A percentile compares a stretch with the other conserved stretches of the same genome.
These are phyloP conservation scores for Lithophane socia DNA, from an alignment of 2,888 invertebrate genomes.

Conservation along the genomic window DNA sequence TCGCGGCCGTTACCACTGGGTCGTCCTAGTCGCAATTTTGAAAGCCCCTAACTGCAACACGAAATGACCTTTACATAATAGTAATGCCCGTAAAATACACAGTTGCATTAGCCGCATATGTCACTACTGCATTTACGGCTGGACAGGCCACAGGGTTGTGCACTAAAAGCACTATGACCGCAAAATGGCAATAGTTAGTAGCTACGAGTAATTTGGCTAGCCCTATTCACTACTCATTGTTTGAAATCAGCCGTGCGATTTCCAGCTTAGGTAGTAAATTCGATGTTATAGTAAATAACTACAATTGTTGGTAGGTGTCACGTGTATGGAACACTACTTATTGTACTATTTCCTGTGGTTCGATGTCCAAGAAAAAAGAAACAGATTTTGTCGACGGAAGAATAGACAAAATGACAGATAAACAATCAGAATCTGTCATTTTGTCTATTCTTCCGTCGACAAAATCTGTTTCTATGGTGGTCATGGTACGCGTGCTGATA, in stretches of 20 bases:
- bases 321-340: not conserved
- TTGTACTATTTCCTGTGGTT: not conserved
- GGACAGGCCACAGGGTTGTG: slow-evolving; percentile 8
- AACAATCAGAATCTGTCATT: no score
- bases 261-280: not conserved
- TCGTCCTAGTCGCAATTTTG: slow-evolving; percentile 2
- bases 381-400: no score
- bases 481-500: not conserved
- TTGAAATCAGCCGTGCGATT: not conserved
- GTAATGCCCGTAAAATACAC: slow-evolving; percentile 44
- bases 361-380: not conserved
- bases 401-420: no score
- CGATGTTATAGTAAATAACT: not conserved
- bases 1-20: no score
- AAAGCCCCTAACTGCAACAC: slow-evolving; percentile 15
- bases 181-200: slow-evolving; percentile 44
- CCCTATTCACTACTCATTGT: not conserved
- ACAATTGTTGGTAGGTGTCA: no score
- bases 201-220: slow-evolving; percentile 39
- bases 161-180: slow-evolving; percentile 49
- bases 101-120: slow-evolving; percentile 45
- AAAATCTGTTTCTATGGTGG: no score
- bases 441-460: no score
- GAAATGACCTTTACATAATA: slow-evolving; percentile 38
- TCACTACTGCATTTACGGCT: slow-evolving; percentile 26